These are phyloP conservation scores for Balaeniceps rex DNA, from an alignment of 2,113 vertebrate genomes.

Conservation along the genomic window DNA sequence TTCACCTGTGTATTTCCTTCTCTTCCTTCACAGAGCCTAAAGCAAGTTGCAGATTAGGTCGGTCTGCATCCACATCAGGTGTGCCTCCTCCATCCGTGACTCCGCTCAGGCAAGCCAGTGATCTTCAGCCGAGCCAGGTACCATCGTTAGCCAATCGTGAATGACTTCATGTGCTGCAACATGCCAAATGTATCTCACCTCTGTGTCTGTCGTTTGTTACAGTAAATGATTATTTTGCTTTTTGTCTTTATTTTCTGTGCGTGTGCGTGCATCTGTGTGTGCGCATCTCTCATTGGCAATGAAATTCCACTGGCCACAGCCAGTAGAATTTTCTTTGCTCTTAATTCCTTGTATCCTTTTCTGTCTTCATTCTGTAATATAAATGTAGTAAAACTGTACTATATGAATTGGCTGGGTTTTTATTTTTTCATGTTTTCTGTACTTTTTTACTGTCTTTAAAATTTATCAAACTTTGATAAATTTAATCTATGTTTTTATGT, in stretches of 20 bases:
- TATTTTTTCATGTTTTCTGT: conserved; percentile 71
- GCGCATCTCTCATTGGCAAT: conserved; percentile 56
- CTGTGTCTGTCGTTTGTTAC: conserved; percentile 77
- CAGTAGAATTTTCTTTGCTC: conserved; percentile 67
- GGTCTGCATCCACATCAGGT: conserved; percentile 91
- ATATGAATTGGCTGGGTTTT: conserved; percentile 47
- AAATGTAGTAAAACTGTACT: conserved; percentile 72
- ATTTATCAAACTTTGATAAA: conserved; percentile 83
- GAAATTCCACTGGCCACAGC: conserved; percentile 37
- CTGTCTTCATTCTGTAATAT: conserved; percentile 78
- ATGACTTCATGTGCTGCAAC: conserved; percentile 81
- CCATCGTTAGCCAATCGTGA: conserved; percentile 77
- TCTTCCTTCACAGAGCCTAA: conserved; percentile 78
- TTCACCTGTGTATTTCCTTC: background rate
- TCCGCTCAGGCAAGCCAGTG: conserved; percentile 83
- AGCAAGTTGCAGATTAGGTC: conserved; percentile 84
- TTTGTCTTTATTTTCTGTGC: conserved; percentile 55
- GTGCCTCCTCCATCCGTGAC: conserved; percentile 85
- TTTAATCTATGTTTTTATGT: conserved; percentile 71
- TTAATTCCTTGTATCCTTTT: conserved; percentile 69
- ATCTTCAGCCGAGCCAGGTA: conserved; percentile 94
- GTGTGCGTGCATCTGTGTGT: conserved; percentile 45
- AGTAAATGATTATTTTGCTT: conserved; percentile 49
- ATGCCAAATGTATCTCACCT: conserved; percentile 77
- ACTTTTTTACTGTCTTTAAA: conserved; percentile 76